phyloP scores from a whole-genome alignment of 2,888 invertebrate genomes.

The Achlya flavicornis region DNA sequence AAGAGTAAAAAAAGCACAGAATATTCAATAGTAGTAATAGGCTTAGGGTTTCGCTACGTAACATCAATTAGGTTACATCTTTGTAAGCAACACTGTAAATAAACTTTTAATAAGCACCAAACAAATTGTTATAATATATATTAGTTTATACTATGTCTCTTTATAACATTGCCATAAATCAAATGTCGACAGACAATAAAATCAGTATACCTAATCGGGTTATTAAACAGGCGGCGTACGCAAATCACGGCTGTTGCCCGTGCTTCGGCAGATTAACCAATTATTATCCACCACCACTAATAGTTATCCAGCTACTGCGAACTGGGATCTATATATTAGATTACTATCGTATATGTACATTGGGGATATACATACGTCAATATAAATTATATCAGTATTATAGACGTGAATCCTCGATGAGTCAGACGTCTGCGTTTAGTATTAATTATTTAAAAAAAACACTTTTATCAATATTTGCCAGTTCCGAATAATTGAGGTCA shows the following conservation, averaged over 20 bases:
- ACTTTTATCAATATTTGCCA: too few relatives aligned
- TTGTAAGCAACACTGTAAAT: too few relatives aligned
- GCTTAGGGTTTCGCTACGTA: too few relatives aligned
- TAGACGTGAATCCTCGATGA: not conserved
- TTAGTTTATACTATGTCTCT: too few relatives aligned
- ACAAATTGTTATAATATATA: too few relatives aligned
- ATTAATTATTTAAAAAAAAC: not conserved
- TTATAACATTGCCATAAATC: slow-evolving; percentile 24
- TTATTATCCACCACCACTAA: slow-evolving; percentile 53
- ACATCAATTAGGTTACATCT: too few relatives aligned
- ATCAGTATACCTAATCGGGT: slow-evolving; percentile 38
- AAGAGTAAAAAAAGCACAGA: too few relatives aligned
- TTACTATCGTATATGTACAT: not conserved
- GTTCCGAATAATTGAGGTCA: too few relatives aligned
- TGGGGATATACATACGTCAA: not conserved
- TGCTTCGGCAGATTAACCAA: slow-evolving; percentile 57
- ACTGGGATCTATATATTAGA: not conserved
- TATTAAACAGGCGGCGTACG: slow-evolving; percentile 41
- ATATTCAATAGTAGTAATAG: too few relatives aligned
- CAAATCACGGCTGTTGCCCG: slow-evolving; percentile 54
- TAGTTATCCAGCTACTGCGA: slow-evolving; percentile 33
- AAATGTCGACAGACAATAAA: slow-evolving; percentile 38
- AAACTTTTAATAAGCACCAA: too few relatives aligned
- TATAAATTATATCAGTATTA: not conserved
- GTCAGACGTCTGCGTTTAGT: not conserved